phyloP scores from a whole-genome alignment of 2,888 invertebrate genomes.

The Phortica okadai region DNA sequence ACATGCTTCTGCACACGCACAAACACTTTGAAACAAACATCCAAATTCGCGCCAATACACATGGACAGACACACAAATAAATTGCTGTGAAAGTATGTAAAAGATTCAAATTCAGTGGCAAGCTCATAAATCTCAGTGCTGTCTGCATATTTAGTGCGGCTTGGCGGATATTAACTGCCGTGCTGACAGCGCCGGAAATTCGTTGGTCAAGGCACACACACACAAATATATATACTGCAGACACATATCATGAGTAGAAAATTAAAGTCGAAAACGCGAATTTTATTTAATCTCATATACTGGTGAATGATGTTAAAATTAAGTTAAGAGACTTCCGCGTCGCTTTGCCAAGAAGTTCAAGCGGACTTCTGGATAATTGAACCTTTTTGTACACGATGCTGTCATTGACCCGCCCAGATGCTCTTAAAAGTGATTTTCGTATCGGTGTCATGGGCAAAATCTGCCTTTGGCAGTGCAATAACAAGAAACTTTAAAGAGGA shows the following conservation, averaged over 20 bases:
- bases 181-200: constrained; percentile 14
- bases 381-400: too few relatives aligned
- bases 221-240: not conserved
- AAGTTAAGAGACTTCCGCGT: not conserved
- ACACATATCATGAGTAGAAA: not conserved
- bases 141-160: constrained; percentile 12
- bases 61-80: not conserved
- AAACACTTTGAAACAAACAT: not conserved
- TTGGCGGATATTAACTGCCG: constrained; percentile 17
- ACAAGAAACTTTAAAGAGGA: too few relatives aligned
- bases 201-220: not conserved
- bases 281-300: not conserved
- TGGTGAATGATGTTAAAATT: not conserved
- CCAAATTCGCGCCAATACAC: not conserved
- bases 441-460: not conserved
- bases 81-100: not conserved
- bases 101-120: not conserved
- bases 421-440: not conserved
- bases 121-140: constrained; percentile 5
- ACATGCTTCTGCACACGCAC: not conserved
- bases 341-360: not conserved
- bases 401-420: too few relatives aligned
- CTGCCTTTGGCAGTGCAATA: not conserved
- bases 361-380: not conserved
- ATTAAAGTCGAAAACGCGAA: not conserved